Base-by-base conservation (phyloP, 2,888 invertebrate species). In the Ectobius pallidus region DNA sequence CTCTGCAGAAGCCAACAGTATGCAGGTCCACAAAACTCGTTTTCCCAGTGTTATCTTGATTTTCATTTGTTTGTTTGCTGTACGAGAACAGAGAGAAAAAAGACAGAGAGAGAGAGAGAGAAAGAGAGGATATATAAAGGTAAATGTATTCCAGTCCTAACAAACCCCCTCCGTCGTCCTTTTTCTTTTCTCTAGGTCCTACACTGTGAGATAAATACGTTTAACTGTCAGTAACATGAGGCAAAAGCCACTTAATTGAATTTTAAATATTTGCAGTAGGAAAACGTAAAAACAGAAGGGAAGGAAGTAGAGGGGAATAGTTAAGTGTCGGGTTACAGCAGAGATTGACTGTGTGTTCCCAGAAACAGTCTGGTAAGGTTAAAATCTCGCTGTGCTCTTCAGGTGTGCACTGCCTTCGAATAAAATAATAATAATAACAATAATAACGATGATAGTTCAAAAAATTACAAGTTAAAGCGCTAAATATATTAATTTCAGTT, bases 201-300 rank as follows among this genome's bases (percentile, higher is more conserved):
- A 39, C 42, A 63, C 63, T 42, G 20, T 63, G 22, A 22, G 42
- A 63, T 25, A 63, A 63, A 63, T 42, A 63, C 63, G 34, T 39
- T 63, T 42, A 42, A 42, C 63, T 63, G 63, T 32, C 42, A 63
- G 42, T 22, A 42, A 63, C 39, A 63, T 16, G 63, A 16, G 42
- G 63, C 63, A 63, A 63, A 63, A 63, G 42, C 63, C 32, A 68
- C 55, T 55, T 69, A 69, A 69, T 69, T 69, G 69, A 69, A 55
- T 69, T 69, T 69, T 69, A 52, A 55, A 69, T 55, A 55, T 55
- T 55, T 69, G 69, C 69, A 55, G 25, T 55, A 55, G 69, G 52
- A 34, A 34, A 52, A 52, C 32, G 25, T 69, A 55, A 34, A 34
- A 69, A 69, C 39, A 25, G 22, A 7, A 27, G 52, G 55, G 69